phyloP scores from a whole-genome alignment of 2,113 vertebrate genomes.

The Turnix velox region DNA sequence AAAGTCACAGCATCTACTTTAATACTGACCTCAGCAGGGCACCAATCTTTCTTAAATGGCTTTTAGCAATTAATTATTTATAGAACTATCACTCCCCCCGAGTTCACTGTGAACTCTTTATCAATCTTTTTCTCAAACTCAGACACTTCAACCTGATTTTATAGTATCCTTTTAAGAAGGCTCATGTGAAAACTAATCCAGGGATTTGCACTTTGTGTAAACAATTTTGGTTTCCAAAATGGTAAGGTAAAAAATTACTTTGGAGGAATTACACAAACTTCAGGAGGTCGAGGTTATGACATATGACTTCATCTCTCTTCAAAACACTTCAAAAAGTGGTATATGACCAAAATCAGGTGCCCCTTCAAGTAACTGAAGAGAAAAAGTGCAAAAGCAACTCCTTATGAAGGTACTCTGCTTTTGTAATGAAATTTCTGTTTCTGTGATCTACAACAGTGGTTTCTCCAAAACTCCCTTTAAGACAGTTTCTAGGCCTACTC shows the following conservation, averaged over 20 bases:
- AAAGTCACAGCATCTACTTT: constrained; percentile 11
- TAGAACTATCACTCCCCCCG: constrained; percentile 12
- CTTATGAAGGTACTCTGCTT: background rate
- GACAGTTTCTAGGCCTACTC: background rate
- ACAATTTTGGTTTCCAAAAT: constrained; percentile 28
- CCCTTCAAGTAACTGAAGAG: background rate
- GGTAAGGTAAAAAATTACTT: constrained; percentile 28
- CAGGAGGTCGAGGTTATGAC: background rate
- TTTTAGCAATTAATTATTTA: constrained; percentile 59
- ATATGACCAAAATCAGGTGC: background rate
- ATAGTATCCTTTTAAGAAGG: constrained; percentile 11
- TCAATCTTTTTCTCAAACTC: constrained; percentile 11
- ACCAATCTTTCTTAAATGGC: constrained; percentile 23
- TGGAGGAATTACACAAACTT: constrained; percentile 43
- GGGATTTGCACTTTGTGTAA: constrained; percentile 26
- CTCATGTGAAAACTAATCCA: constrained; percentile 32
- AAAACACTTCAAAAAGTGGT: constrained; percentile 1
- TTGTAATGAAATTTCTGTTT: background rate
- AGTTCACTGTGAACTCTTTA: constrained; percentile 10
- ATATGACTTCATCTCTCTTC: background rate
- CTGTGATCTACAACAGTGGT: background rate
- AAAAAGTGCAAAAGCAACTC: background rate
- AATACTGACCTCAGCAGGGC: constrained; percentile 16
- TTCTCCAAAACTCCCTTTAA: background rate
- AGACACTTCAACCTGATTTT: constrained; percentile 32